Evolutionary conservation across 2,113 vertebrate genomes (phyloP), one percentile per base, ranked within the genome.

Genomic region (Aspidoscelis tigris): DNA sequence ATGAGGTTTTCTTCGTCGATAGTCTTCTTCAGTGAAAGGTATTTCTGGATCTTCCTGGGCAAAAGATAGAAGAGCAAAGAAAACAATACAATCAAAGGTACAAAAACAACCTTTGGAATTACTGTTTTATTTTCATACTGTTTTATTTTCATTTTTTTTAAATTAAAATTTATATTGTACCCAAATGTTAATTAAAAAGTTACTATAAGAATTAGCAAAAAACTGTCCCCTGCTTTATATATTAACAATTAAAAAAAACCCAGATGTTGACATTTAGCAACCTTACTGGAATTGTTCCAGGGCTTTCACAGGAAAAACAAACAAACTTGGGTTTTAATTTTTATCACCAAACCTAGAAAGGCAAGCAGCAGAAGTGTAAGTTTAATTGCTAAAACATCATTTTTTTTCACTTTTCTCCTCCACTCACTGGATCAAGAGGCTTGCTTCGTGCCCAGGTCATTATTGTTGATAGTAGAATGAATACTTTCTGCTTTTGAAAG

Each of bases 401-500:
- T 64, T 64, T 58, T 58, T 24, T 47, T 84, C 24, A 6, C 3
- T 89, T 76, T 43, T 1, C 33, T 0, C 1, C 7, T 53, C 70
- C 78, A 96, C 98, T 95, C 92, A 99, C 99, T 8, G 96, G 94
- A 84, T 97, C 95, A 3, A 92, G 26, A 0, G 93, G 90, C 88
- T 96, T 98, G 89, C 95, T 98, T 76, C 94, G 93, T 0, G 96
- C 97, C 99, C 98, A 99, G 1, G 95, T 99, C 98, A 99, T 97
- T 92, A 98, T 91, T 0, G 98, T 98, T 84, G 99, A 99, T 78
- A 99, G 43, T 10, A 99, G 95, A 86, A 99, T 97, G 88, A 99
- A 99, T 43, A 95, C 61, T 92, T 99, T 99, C 0, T 93, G 93
- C 80, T 89, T 92, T 80, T 89, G 72, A 86, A 99, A 99, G 86